Evolutionary conservation across 2,113 vertebrate species (phyloP), one percentile per base, ranked within the genome.

Genomic region (Salminus brasiliensis): DNA sequence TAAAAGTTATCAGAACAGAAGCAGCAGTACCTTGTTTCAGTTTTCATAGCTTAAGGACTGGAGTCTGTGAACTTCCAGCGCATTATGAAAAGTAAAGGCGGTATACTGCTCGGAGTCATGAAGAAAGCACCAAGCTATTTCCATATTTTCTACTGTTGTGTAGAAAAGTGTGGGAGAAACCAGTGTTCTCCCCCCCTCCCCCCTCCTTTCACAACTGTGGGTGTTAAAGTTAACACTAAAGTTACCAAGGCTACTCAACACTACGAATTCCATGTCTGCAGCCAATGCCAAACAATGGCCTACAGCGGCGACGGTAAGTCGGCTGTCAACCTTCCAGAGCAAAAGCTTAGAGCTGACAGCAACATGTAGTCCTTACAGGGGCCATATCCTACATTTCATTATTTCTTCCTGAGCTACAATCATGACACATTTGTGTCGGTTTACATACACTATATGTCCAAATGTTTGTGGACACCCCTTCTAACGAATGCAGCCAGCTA

Each of bases 41-140:
- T 66, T 53, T 66, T 66, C 62, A 67, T 52, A 60, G 62, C 74
- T 68, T 5, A 57, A 41, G 34, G 47, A 68, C 32, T 41, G 34
- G 30, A 75, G 59, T 47, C 52, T 63, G 29, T 63, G 57, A 63
- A 52, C 43, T 63, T 63, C 47, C 27, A 74, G 72, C 23, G 11
- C 23, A 13, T 47, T n/a, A 62, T 47, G 63, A 74, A 74, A 76
- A 36, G 11, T 15, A 47, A 66, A 52, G 29, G 8, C 8, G 8
- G n/a, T 52, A 66, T 34, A 21, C 60, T 29, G 34, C 43, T 65
- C 21, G 10, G 30, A 65, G 43, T 12, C 60, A 21, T 49, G 65
- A 53, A 52, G 43, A 65, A 52, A 52, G 18, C 21, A 10, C 47
- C 30, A 52, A 52, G 60, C 1, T 13, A 52, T 49, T n/a, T 34